Evolutionary conservation across 2,797 vertebrate genomes (phyloP).

Genomic region (Sebastes itinus): DNA sequence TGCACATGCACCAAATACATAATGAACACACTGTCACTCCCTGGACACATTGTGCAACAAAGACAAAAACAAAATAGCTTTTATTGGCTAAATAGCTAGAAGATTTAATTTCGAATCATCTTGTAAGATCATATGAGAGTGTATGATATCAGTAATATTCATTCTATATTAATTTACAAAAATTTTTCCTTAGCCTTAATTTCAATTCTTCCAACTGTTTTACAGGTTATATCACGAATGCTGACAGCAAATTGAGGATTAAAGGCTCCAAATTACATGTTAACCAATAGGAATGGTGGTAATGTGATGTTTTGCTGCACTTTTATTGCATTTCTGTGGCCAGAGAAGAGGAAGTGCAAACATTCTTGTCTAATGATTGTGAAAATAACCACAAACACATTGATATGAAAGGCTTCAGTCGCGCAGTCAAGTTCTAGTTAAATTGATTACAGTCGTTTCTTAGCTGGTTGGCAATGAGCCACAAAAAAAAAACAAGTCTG

Average conservation of each 20-base stretch:
- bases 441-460: slow-evolving; percentile 26
- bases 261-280: slow-evolving; percentile 56
- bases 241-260: slow-evolving; percentile 56
- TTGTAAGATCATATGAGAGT: not conserved
- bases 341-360: slow-evolving; percentile 55
- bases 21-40: not conserved
- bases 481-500: not conserved
- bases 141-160: not conserved
- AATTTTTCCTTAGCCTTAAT: slow-evolving; percentile 11
- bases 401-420: slow-evolving; percentile 40
- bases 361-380: slow-evolving; percentile 67
- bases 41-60: not conserved
- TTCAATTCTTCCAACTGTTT: slow-evolving; percentile 27
- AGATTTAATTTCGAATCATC: not conserved
- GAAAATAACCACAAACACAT: slow-evolving; percentile 58
- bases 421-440: slow-evolving; percentile 23
- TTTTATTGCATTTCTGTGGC: slow-evolving; percentile 62
- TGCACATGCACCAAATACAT: not conserved
- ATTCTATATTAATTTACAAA: not conserved
- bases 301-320: slow-evolving; percentile 60
- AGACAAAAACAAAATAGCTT: not conserved
- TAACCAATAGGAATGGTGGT: slow-evolving; percentile 65
- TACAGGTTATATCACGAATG: slow-evolving; percentile 38
- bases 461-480: not conserved
- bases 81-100: too few species aligned